These are phyloP conservation scores for Drosophila arizonae DNA, from an alignment of 1,140 invertebrate species.

Conservation along the genomic window DNA sequence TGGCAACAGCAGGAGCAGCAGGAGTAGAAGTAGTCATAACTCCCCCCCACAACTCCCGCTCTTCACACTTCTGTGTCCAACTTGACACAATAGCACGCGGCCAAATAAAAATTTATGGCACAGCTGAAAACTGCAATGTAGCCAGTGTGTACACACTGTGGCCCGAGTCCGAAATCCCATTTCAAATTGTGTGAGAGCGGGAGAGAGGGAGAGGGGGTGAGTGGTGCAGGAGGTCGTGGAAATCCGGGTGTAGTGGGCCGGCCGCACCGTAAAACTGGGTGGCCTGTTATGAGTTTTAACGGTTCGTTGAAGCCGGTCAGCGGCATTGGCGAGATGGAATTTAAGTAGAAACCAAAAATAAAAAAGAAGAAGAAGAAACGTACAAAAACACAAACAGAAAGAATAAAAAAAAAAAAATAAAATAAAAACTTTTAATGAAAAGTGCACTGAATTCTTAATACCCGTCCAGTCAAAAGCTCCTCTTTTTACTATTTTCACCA, in stretches of 20 bases:
- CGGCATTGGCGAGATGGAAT: conserved; percentile 23
- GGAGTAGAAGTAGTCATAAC: conserved; percentile 24
- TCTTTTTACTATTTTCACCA: neutral
- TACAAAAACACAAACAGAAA: conserved; percentile 19
- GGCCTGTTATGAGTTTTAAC: conserved; percentile 66
- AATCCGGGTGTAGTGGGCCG: conserved; percentile 11
- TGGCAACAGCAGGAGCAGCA: conserved; percentile 37
- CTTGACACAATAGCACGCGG: conserved; percentile 74
- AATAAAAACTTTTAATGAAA: conserved; percentile 69
- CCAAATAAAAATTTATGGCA: conserved; percentile 79
- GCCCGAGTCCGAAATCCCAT: conserved; percentile 29
- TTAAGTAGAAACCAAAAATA: conserved; percentile 53
- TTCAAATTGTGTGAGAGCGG: conserved; percentile 10
- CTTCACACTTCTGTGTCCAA: conserved; percentile 11
- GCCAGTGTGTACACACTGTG: conserved; percentile 44
- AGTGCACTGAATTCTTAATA: conserved; percentile 53
- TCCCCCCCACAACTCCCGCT: neutral
- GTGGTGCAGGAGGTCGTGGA: neutral
- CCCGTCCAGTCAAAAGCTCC: neutral
- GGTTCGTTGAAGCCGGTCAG: conserved; percentile 46
- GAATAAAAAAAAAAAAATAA: conserved; percentile 19
- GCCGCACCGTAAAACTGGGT: conserved; percentile 44
- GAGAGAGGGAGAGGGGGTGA: neutral
- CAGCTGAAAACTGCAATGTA: conserved; percentile 69
- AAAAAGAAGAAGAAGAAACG: too few relatives aligned